Evolutionary conservation across 35 echinoderm and acorn worm species (phyloP), one percentile per base, ranked within the genome.

Genomic region (Diadema setosum): DNA sequence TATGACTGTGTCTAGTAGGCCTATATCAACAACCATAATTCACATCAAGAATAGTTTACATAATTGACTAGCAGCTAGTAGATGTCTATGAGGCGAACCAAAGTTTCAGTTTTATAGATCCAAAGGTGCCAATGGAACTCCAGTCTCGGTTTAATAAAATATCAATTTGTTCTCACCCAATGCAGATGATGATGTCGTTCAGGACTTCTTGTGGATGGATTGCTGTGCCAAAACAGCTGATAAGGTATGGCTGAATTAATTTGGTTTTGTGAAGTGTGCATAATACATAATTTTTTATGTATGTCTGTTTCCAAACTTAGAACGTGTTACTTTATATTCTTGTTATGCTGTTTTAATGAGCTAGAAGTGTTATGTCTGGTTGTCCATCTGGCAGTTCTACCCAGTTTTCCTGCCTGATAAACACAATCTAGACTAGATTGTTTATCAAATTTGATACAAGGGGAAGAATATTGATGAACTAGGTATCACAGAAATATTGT

Each of bases 201-300:
- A 91, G 82, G 95, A 94, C 57, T 97, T 97, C 61, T 48, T 97
- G 6, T 93, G 88, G 88, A 97, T 94, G 95, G 95, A 97, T 65
- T 85, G 70, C 42, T 97, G 95, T 87, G 70, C 88, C 21, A 94
- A 84, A 88, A 88, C 93, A 44, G 91, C 91, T 33, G 95, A 97
- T 59, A 97, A 94, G 95, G 95, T 94, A 76, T 81, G 37, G 42
- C 0, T 25, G 20, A 36, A 16, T 12, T 24, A 12, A n/a, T n/a
- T n/a, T n/a, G n/a, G n/a, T n/a, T n/a, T n/a, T n/a, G n/a, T n/a
- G n/a, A n/a, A n/a, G n/a, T n/a, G n/a, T n/a, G n/a, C n/a, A n/a
- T n/a, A n/a, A n/a, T n/a, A n/a, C n/a, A n/a, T n/a, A n/a, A n/a
- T n/a, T n/a, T n/a, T n/a, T n/a, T n/a, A n/a, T n/a, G n/a, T n/a